Conservation (phyloP, 2,113 vertebrate species). For the Ammodytes dubius region DNA sequence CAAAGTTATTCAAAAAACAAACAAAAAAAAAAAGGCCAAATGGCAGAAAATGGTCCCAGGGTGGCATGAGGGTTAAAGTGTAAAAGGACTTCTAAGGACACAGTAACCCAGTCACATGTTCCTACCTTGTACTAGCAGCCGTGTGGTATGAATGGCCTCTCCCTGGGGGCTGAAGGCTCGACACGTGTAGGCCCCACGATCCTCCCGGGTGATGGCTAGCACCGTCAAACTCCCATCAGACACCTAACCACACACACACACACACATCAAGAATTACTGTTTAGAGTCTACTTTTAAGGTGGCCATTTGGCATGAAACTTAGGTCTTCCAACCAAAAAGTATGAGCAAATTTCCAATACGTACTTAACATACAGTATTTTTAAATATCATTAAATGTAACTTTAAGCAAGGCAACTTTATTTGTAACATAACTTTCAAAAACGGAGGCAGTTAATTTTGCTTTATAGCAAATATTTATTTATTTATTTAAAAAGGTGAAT, state of each 20-base stretch:
- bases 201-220: constrained; percentile 90
- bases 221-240: constrained; percentile 96
- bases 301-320: neutral
- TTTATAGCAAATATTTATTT: too few species aligned
- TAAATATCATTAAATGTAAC: neutral
- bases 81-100: neutral
- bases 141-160: constrained; percentile 95
- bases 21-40: too few species aligned
- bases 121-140: constrained; percentile 97
- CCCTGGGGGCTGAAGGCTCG: constrained; percentile 97
- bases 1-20: too few species aligned
- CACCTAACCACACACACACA: constrained; percentile 80
- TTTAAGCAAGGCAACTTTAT: neutral
- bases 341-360: neutral
- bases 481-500: neutral
- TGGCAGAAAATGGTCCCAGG: too few species aligned
- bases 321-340: neutral
- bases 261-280: neutral
- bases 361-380: neutral
- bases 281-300: neutral
- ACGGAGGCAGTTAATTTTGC: neutral
- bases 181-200: constrained; percentile 96
- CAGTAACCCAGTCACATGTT: neutral
- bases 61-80: too few species aligned
- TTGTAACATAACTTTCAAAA: neutral